phyloP scores from a whole-genome alignment of 2,888 invertebrate genomes.

The Pomacea canaliculata region DNA sequence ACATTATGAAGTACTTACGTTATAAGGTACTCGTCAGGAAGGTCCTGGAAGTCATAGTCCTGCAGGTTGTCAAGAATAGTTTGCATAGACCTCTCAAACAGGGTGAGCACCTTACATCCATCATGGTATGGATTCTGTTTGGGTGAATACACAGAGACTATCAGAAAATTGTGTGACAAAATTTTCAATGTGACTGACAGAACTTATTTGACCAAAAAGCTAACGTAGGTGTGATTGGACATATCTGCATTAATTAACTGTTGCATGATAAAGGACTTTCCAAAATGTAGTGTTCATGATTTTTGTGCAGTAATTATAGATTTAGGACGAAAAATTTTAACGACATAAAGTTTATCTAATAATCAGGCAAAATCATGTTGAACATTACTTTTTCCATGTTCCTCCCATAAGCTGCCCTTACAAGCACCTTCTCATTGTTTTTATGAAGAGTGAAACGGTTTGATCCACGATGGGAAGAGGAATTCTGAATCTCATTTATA shows the following conservation, averaged over 20 bases:
- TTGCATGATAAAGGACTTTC: no score
- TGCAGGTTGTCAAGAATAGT: constrained; percentile 48
- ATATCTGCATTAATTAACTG: no score
- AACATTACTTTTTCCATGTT: constrained; percentile 55
- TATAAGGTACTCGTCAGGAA: constrained; percentile 63
- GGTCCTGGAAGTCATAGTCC: constrained; percentile 58
- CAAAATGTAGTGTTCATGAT: no score
- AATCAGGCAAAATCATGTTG: no score
- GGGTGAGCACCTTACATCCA: constrained; percentile 52
- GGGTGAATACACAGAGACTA: not conserved
- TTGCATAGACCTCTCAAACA: constrained; percentile 52
- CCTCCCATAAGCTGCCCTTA: constrained; percentile 58
- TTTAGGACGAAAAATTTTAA: no score
- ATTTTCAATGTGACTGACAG: no score
- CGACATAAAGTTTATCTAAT: no score
- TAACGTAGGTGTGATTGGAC: no score
- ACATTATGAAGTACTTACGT: constrained; percentile 42
- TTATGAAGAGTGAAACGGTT: constrained; percentile 53
- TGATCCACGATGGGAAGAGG: constrained; percentile 46
- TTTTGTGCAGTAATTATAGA: no score
- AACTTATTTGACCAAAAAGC: no score
- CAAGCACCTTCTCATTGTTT: constrained; percentile 41
- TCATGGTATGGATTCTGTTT: constrained; percentile 59
- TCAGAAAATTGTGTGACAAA: not conserved
- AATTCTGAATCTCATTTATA: constrained; percentile 45